Base-by-base conservation (phyloP, 2,113 vertebrate genomes). In the Numida meleagris region DNA sequence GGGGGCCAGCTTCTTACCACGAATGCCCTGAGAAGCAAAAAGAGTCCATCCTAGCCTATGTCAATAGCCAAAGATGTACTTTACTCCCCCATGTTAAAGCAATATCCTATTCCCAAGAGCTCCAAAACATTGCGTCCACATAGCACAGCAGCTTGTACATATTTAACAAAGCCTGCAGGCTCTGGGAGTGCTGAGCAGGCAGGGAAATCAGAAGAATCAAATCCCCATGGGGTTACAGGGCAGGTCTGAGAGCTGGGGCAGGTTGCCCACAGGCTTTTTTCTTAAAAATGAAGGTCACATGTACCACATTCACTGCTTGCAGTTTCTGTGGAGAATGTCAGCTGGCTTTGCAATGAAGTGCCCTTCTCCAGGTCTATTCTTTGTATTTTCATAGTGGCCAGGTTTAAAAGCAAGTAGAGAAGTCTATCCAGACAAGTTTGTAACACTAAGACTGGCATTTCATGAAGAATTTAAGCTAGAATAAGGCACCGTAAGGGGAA, bases 221-320 rank as follows among this genome's bases (percentile, higher is more conserved):
- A 3, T 7, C 2, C 23, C 29, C 38, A 23, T 1, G 3, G 38
- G 51, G 42, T 33, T n/a, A 33, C 43, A 91, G 61, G 38, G 38
- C 38, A 79, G 46, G 33, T 48, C 61, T 81, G 55, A 87, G 55
- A 73, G 12, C 15, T 19, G 29, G 63, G 43, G 33, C 61, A 72
- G 36, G 5, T 16, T 42, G 66, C 7, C 57, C 48, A 25, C 46
- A 90, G 38, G 24, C 43, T 75, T 78, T 83, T 46, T 23, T 48
- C 33, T 36, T 68, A 24, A 50, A 89, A 72, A 72, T 36, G 42
- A 82, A 63, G 42, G 23, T 24, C 3, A 1, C 62, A 27, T 0
- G 0, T 40, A 72, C 34, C 0, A 1, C 4, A 3, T 36, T 53
- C 20, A 3, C n/a, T 0, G 2, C 51, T 62, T 79, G n/a, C 42